Conservation (phyloP, 2,113 vertebrate species). For the Anhinga anhinga region DNA sequence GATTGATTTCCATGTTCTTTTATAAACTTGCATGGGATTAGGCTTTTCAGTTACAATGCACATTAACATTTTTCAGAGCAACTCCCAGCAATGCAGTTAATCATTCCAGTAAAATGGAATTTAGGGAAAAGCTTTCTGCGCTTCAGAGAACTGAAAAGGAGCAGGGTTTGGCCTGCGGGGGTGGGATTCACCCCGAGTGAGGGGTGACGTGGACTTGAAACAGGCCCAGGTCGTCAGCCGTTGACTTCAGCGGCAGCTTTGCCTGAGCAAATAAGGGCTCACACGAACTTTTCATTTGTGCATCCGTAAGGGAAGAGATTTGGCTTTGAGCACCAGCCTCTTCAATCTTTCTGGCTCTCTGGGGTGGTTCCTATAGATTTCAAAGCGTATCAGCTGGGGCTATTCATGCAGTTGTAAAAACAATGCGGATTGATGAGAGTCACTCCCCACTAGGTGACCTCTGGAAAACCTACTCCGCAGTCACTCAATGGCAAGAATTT, state of each 20-base stretch:
- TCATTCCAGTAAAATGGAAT: neutral
- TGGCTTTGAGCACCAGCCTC: neutral
- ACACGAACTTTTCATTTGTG: neutral
- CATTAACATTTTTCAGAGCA: neutral
- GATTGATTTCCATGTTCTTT: neutral
- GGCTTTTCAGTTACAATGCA: neutral
- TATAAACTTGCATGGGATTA: neutral
- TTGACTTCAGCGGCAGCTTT: neutral
- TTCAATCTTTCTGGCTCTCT: neutral
- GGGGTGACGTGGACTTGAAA: neutral
- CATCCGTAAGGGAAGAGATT: neutral
- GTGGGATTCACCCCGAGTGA: neutral
- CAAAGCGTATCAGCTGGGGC: neutral
- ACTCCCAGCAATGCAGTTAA: neutral
- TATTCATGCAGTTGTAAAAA: constrained; percentile 31
- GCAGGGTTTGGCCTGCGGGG: neutral
- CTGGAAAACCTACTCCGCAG: neutral
- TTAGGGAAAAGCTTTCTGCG: neutral
- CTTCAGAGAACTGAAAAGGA: neutral
- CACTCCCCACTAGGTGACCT: constrained; percentile 11
- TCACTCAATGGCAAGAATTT: neutral
- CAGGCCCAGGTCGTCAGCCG: neutral
- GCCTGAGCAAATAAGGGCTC: neutral
- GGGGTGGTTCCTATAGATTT: neutral
- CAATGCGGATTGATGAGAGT: neutral